Conservation (phyloP, 1,140 invertebrate genomes). For the Grapholita molesta region DNA sequence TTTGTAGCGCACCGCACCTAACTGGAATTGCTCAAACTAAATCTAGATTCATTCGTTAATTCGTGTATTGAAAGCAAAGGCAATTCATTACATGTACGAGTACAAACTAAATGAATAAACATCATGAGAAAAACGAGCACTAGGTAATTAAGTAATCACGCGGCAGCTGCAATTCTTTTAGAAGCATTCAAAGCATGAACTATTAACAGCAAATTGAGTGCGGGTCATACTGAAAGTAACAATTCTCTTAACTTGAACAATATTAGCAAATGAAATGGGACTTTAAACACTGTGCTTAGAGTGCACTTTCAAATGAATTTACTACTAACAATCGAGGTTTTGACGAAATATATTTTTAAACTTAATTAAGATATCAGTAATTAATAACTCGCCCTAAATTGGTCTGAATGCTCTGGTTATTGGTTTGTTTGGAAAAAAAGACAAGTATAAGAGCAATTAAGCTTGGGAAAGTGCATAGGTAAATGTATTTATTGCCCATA, state of each 20-base stretch:
- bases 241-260: not conserved
- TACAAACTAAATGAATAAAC: constrained; percentile 1
- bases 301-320: not conserved
- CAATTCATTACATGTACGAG: not conserved
- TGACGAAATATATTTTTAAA: not conserved
- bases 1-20: not conserved
- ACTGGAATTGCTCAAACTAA: not conserved
- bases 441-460: no score
- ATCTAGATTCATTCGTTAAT: constrained; percentile 2
- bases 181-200: not conserved
- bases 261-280: not conserved
- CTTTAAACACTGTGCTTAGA: not conserved
- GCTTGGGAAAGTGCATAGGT: not conserved
- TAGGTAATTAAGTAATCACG: constrained; percentile 10
- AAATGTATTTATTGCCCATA: not conserved
- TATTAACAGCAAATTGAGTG: not conserved
- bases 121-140: not conserved
- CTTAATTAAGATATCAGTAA: not conserved
- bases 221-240: not conserved
- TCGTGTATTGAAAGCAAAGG: not conserved
- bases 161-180: not conserved
- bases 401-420: no score
- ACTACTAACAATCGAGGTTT: not conserved
- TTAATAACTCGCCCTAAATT: not conserved
- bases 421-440: not conserved